phyloP scores from a whole-genome alignment of 2,888 invertebrate species.

The Timema podura region DNA sequence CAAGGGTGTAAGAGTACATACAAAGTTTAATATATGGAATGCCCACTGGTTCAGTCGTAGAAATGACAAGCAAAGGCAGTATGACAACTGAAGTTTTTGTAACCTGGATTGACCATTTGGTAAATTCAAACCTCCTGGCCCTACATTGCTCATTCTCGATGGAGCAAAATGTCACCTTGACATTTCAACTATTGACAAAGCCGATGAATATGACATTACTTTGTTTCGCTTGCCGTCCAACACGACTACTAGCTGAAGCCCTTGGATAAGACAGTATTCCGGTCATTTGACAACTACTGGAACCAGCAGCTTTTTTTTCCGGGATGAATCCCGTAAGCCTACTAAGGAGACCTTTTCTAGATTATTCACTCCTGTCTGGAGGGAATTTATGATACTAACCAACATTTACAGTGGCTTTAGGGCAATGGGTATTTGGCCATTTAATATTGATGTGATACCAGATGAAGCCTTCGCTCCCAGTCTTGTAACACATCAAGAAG shows the following conservation, averaged over 20 bases:
- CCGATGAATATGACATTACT: conserved; percentile 4
- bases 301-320: too few species aligned
- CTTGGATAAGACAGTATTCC: not conserved
- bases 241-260: not conserved
- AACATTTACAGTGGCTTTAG: conserved; percentile 9
- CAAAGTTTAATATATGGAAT: too few species aligned
- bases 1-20: too few species aligned
- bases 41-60: too few species aligned
- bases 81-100: not conserved
- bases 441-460: not conserved
- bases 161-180: not conserved
- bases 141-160: not conserved
- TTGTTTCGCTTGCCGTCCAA: not conserved
- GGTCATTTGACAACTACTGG: conserved; percentile 2
- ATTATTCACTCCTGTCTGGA: too few species aligned
- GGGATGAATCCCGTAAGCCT: too few species aligned
- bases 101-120: not conserved
- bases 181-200: not conserved
- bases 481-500: not conserved
- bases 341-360: too few species aligned
- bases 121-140: not conserved
- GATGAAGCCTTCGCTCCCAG: not conserved
- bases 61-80: too few species aligned
- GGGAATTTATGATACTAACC: not conserved
- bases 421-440: too few species aligned